Evolutionary conservation across 1,140 invertebrate genomes (phyloP).

Genomic region (Cotesia vestalis): DNA sequence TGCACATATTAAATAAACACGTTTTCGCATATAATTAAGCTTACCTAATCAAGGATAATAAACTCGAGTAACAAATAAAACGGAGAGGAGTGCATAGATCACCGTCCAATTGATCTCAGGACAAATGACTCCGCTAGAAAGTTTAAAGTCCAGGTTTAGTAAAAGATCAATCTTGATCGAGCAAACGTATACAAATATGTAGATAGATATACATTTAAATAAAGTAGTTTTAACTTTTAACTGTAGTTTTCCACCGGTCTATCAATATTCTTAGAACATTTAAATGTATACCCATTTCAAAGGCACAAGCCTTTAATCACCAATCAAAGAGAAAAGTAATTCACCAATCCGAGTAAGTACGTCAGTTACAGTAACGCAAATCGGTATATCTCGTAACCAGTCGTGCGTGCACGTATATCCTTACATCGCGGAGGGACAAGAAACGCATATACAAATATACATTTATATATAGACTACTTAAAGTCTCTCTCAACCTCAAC

Average conservation of each 20-base stretch:
- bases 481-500: not conserved
- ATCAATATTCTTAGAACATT: conserved; percentile 14
- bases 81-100: conserved; percentile 13
- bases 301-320: not conserved
- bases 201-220: not conserved
- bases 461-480: no score
- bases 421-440: conserved; percentile 6
- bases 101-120: conserved; percentile 8
- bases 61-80: not conserved
- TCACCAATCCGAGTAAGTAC: conserved; percentile 22
- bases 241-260: not conserved
- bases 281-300: not conserved
- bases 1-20: not conserved
- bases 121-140: conserved; percentile 4
- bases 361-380: conserved; percentile 20
- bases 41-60: not conserved
- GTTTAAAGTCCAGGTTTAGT: not conserved
- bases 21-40: conserved; percentile 3
- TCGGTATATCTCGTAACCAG: conserved; percentile 20
- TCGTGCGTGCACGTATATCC: conserved; percentile 23
- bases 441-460: not conserved
- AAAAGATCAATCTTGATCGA: conserved; percentile 12
- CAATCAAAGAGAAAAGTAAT: conserved; percentile 16
- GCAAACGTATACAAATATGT: no score
- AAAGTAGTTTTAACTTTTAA: not conserved